Conservation (phyloP, 2,888 invertebrate species). For the Alviniconcha strummeri region DNA sequence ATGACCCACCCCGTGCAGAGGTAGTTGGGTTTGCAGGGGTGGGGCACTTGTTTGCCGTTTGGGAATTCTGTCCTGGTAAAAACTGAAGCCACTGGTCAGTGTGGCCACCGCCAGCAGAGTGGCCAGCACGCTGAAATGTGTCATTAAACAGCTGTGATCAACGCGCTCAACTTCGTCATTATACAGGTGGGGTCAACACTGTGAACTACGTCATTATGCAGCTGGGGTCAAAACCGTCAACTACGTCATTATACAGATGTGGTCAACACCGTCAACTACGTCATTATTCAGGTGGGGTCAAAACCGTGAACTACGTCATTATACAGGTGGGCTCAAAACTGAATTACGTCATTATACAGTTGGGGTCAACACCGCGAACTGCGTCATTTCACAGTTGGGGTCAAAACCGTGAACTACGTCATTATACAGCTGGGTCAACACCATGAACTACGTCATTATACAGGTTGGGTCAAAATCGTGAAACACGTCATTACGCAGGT, state of each 20-base stretch:
- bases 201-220: no score
- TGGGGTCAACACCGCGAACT: no score
- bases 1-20: constrained; percentile 40
- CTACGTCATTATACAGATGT: background rate
- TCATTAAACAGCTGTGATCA: background rate
- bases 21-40: constrained; percentile 42
- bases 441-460: no score
- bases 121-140: background rate
- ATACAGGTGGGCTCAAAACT: background rate
- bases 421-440: no score
- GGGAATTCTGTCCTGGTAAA: constrained; percentile 32
- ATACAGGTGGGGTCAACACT: no score
- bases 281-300: background rate
- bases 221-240: background rate
- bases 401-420: no score
- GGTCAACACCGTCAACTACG: background rate
- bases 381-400: no score
- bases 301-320: background rate
- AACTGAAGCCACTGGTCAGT: constrained; percentile 7
- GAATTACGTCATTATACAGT: no score
- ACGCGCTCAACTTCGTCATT: background rate
- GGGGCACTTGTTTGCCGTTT: constrained; percentile 36
- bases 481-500: no score
- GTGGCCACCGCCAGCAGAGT: background rate
- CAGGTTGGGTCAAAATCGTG: no score